These are phyloP conservation scores for Notolabrus celidotus DNA, from an alignment of 2,797 vertebrate species.

Conservation along the genomic window DNA sequence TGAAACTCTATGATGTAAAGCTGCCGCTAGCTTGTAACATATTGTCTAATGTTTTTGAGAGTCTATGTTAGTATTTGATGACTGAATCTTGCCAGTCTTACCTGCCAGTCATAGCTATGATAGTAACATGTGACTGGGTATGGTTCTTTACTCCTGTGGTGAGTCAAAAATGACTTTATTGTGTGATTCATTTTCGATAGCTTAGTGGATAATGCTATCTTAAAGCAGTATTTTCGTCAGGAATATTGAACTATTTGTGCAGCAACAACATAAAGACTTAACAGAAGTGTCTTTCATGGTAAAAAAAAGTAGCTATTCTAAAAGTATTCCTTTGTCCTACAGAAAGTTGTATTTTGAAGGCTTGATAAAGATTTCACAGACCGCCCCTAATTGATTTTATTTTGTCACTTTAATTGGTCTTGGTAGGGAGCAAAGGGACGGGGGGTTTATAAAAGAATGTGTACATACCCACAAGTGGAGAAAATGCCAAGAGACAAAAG, in stretches of 20 bases:
- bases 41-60: slow-evolving; percentile 74
- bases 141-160: slow-evolving; percentile 51
- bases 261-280: slow-evolving; percentile 37
- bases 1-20: slow-evolving; percentile 58
- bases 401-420: slow-evolving; percentile 2
- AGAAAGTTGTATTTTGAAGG: slow-evolving; percentile 13
- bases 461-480: slow-evolving; percentile 37
- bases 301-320: background rate
- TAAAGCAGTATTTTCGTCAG: slow-evolving; percentile 42
- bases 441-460: slow-evolving; percentile 29
- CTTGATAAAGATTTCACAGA: slow-evolving; percentile 11
- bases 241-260: slow-evolving; percentile 52
- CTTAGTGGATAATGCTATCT: slow-evolving; percentile 55
- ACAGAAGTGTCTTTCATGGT: slow-evolving; percentile 42
- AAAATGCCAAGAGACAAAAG: slow-evolving; percentile 52
- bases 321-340: slow-evolving; percentile 8
- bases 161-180: slow-evolving; percentile 56
- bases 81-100: slow-evolving; percentile 54
- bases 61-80: slow-evolving; percentile 66
- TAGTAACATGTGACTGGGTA: slow-evolving; percentile 64
- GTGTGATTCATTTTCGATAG: slow-evolving; percentile 69
- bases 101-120: slow-evolving; percentile 60
- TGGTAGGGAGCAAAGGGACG: slow-evolving; percentile 9
- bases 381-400: slow-evolving; percentile 7
- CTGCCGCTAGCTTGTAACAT: slow-evolving; percentile 72